Base-by-base conservation (phyloP, 2,113 vertebrate species). In the Myotis davidii region DNA sequence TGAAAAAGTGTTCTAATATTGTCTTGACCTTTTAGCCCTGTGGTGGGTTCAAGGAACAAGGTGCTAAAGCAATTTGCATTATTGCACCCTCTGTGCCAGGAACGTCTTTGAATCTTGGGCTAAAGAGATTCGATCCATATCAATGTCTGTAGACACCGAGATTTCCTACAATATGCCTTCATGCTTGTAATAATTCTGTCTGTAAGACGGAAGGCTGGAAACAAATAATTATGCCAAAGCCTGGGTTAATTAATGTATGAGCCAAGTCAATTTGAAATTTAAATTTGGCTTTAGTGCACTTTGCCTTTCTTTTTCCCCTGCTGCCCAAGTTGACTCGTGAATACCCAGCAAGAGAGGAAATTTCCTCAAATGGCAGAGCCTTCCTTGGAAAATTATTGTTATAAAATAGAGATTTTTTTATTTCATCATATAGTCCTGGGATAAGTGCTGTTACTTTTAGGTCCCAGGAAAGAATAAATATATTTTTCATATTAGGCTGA, bases 1-100 rank as follows among this genome's bases (percentile, higher is more conserved):
- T 96, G 91, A 91, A 96, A 92, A 97, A 96, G 90, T 83, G 54
- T 39, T 92, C 94, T 96, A 85, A 94, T 96, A 88, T 48, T 70
- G 25, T 94, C 67, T 64, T 94, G 90, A 91, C 81, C 88, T 78
- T 90, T 92, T 67, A 72, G 45, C 90, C 81, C 32, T 45, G 27
- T 90, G 32, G 59, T 32, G 74, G 54, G 76, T 73, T 34, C 81
- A 92, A 85, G 32, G 45, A 82, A 73, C 45, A 39, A 87, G 65
- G 48, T 54, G 42, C 45, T 90, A 89, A 92, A 85, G 50, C 48
- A 32, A 50, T 95, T 27, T 95, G 78, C 54, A 91, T 92, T 72
- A 78, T 34, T 89, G 48, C 32, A 56, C 72, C 56, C 42, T 85
- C n/a, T 88, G 54, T 78, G 77, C 37, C 23, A 65, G 42, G 73